Evolutionary conservation across 1,140 invertebrate species (phyloP), one percentile per base, ranked within the genome.

Genomic region (Metopolophium dirhodum): DNA sequence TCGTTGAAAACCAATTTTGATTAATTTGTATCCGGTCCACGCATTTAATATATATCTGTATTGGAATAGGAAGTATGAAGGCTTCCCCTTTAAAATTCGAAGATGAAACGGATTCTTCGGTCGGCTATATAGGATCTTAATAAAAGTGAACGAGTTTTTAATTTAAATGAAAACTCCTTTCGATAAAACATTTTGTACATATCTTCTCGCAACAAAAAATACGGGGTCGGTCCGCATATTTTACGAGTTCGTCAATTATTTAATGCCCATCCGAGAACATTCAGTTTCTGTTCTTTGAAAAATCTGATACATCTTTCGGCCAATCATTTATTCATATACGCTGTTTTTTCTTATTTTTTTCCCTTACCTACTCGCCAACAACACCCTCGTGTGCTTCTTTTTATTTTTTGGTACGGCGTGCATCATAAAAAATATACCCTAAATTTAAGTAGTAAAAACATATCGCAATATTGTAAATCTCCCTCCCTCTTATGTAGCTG

Each of bases 191-290:
- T 89, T 89, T 89, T 51, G 51, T 45, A 47, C 37, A 47, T 88
- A 49, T 87, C 86, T 51, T 37, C 30, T 61, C 54, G 9, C 37
- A 9, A n/a, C 89, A 61, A 51, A 90, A 90, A 57, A n/a, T 41
- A 30, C 51, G 54, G 54, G 47, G 77, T 41, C 37, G 77, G 82
- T 93, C 51, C 91, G 90, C 61, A 92, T 86, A 93, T 93, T 93
- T 86, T 54, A 85, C 91, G 37, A 37, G 49, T 82, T 93, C 91
- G 91, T 93, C 91, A 93, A 93, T 86, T 93, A 93, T 93, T 93
- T 86, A 93, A 93, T 93, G 82, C 91, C 49, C 82, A 41, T 83
- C 77, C 82, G 49, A 54, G 91, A 51, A 91, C 90, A 51, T 91
- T 83, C 54, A 47, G 82, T 22, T 85, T 93, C 82, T 85, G 37